phyloP scores from a whole-genome alignment of 2,888 invertebrate species.

The Amphipyra berbera region DNA sequence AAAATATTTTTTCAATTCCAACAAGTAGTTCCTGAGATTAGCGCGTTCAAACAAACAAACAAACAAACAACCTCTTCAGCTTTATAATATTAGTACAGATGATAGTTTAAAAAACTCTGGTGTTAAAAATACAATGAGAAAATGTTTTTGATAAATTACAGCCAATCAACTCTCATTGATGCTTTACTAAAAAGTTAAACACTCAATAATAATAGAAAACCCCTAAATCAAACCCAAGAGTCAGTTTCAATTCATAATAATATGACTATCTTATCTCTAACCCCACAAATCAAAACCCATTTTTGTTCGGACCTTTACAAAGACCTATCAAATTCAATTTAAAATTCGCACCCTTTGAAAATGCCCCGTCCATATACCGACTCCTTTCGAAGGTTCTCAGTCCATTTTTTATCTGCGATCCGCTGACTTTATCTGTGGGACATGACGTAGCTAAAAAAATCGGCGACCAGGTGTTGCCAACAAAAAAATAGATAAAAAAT shows the following conservation, averaged over 20 bases:
- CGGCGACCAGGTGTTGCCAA: slow-evolving; percentile 77
- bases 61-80: no score
- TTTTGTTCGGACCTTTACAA: slow-evolving; percentile 66
- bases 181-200: slow-evolving; percentile 7
- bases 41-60: no score
- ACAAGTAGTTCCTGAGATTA: no score
- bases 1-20: no score
- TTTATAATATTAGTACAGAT: no score
- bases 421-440: slow-evolving; percentile 75
- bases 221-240: slow-evolving; percentile 31
- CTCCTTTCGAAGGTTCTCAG: slow-evolving; percentile 64
- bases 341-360: slow-evolving; percentile 76
- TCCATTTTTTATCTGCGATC: slow-evolving; percentile 76
- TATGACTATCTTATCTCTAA: slow-evolving; percentile 71
- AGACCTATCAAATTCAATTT: slow-evolving; percentile 77
- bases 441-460: slow-evolving; percentile 80
- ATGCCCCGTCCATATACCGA: slow-evolving; percentile 61
- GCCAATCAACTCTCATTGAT: slow-evolving; percentile 2
- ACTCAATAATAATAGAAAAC: slow-evolving; percentile 17
- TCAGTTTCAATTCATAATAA: slow-evolving; percentile 62
- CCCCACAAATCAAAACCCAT: slow-evolving; percentile 76
- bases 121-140: no score
- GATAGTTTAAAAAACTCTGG: not conserved
- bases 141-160: slow-evolving; percentile 2
- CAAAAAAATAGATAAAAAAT: slow-evolving; percentile 69